Evolutionary conservation across 2,113 vertebrate genomes (phyloP).

Genomic region (Corythaixoides concolor): DNA sequence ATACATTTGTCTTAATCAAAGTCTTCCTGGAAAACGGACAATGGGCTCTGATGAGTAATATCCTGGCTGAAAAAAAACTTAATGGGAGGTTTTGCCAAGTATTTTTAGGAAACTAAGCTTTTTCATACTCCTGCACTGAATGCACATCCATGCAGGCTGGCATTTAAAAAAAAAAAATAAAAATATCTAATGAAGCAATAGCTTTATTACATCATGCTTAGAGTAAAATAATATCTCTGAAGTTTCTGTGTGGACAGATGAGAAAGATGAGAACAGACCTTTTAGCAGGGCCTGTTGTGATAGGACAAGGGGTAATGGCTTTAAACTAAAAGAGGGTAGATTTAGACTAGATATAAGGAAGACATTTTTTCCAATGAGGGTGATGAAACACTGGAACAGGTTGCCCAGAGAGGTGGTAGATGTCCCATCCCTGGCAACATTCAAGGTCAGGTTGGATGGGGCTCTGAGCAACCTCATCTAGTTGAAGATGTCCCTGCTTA

Average conservation of each 20-base stretch:
- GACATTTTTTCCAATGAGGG: too few relatives aligned
- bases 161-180: not conserved
- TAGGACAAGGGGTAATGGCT: too few relatives aligned
- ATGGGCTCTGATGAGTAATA: conserved; percentile 3
- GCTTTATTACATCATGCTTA: not conserved
- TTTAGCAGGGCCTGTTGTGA: too few relatives aligned
- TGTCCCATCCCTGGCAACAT: too few relatives aligned
- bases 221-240: not conserved
- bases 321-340: too few relatives aligned
- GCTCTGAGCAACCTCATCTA: too few relatives aligned
- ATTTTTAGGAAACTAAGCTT: not conserved
- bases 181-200: not conserved
- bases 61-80: not conserved
- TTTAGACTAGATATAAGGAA: too few relatives aligned
- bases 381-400: too few relatives aligned
- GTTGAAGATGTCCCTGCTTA: too few relatives aligned
- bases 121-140: not conserved
- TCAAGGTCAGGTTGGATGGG: too few relatives aligned
- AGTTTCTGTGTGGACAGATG: not conserved
- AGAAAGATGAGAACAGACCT: too few relatives aligned
- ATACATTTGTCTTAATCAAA: conserved; percentile 24
- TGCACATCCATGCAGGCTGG: not conserved
- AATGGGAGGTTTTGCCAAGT: not conserved
- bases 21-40: conserved; percentile 33
- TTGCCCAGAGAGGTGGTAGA: too few relatives aligned